A percentile compares a stretch with the other conserved stretches of the same genome.
These are phyloP conservation scores for Heteromormyrus szaboi DNA, from an alignment of 2,797 vertebrate species.

Conservation along the genomic window DNA sequence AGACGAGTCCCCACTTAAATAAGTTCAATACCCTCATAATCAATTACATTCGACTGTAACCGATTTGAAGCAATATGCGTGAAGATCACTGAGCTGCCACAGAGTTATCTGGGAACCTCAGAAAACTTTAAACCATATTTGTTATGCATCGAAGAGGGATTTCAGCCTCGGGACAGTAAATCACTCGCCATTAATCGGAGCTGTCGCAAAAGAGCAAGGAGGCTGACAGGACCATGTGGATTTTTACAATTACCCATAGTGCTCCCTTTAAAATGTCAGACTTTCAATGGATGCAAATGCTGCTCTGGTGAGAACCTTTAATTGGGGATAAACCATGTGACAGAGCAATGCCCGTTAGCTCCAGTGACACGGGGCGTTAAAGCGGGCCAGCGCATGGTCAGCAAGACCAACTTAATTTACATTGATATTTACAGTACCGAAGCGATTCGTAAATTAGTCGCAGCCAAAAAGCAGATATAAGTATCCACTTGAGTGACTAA, in stretches of 20 bases:
- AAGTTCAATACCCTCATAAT: neutral
- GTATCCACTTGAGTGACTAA: neutral
- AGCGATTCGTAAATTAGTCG: neutral
- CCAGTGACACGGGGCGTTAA: neutral
- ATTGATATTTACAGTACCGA: neutral
- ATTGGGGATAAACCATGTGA: conserved; percentile 25
- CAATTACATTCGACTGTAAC: neutral
- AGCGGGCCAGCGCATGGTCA: neutral
- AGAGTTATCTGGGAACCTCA: neutral
- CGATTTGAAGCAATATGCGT: neutral
- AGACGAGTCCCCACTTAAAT: neutral
- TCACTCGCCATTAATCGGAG: conserved; percentile 46
- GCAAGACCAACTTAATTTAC: neutral
- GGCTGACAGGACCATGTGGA: conserved; percentile 30
- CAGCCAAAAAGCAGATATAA: neutral
- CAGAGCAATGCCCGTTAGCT: conserved; percentile 35
- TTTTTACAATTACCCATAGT: conserved; percentile 62
- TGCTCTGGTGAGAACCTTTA: conserved; percentile 36
- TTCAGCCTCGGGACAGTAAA: neutral
- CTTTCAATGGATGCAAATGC: conserved; percentile 34
- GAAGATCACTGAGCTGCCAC: neutral
- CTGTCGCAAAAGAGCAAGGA: conserved; percentile 42
- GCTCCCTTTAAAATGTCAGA: conserved; percentile 47
- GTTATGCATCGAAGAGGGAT: neutral
- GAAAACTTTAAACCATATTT: neutral